These are phyloP conservation scores for Drosophila parthenogenetica DNA, from an alignment of 2,888 invertebrate species.

Conservation along the genomic window DNA sequence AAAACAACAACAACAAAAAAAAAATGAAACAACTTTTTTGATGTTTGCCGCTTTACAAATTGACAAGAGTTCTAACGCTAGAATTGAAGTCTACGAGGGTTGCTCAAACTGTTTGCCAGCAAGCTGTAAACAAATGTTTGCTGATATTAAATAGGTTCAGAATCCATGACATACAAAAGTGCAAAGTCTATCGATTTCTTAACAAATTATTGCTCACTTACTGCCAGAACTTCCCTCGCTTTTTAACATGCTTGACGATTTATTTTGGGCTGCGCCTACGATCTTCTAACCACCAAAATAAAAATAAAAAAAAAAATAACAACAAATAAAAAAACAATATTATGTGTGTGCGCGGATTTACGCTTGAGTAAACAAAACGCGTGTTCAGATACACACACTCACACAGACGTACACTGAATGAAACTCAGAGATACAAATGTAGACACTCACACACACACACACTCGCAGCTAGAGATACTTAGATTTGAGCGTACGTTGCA, in stretches of 20 bases:
- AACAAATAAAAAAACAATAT: constrained; percentile 59
- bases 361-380: constrained; percentile 75
- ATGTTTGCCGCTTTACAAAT: constrained; percentile 77
- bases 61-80: constrained; percentile 72
- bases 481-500: constrained; percentile 71
- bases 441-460: constrained; percentile 14
- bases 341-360: constrained; percentile 78
- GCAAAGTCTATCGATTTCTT: too few relatives aligned
- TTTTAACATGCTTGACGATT: constrained; percentile 44
- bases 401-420: constrained; percentile 8
- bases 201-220: too few relatives aligned
- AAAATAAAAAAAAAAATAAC: constrained; percentile 48
- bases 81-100: constrained; percentile 45
- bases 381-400: constrained; percentile 42
- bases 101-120: constrained; percentile 12
- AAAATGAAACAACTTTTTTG: constrained; percentile 36
- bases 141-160: too few relatives aligned
- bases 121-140: background rate
- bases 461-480: constrained; percentile 33
- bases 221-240: constrained; percentile 31
- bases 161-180: too few relatives aligned
- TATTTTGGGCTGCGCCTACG: constrained; percentile 53
- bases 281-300: constrained; percentile 52
- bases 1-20: constrained; percentile 20
- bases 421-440: constrained; percentile 9